Percentiles rank a stretch among this genome's conserved stretches.
These are phyloP conservation scores for Perca schrenkii DNA, from an alignment of 2,113 vertebrate species.

Conservation along the genomic window DNA sequence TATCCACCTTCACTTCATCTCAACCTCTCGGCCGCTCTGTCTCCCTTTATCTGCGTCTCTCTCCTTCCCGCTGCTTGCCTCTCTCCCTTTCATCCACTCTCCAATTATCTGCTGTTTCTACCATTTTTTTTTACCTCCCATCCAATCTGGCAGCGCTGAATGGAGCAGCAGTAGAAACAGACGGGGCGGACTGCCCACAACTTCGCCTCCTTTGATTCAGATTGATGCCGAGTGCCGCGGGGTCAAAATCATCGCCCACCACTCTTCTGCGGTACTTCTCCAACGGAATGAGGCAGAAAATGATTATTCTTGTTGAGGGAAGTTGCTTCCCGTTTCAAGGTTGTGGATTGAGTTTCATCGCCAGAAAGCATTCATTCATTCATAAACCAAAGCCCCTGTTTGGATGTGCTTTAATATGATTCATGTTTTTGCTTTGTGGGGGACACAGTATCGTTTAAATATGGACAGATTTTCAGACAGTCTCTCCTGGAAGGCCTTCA, in stretches of 20 bases:
- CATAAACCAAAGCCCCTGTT: neutral
- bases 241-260: conserved; percentile 34
- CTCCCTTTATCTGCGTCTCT: conserved; percentile 18
- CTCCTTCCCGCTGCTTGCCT: conserved; percentile 1
- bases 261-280: conserved; percentile 7
- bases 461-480: no score
- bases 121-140: neutral
- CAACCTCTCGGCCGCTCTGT: conserved; percentile 11
- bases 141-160: conserved; percentile 36
- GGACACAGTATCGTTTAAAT: neutral
- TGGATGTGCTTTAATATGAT: no score
- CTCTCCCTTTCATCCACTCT: conserved; percentile 38
- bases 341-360: neutral
- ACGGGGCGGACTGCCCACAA: conserved; percentile 37
- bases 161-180: conserved; percentile 24
- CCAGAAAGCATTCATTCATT: neutral
- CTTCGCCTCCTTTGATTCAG: conserved; percentile 50
- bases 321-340: conserved; percentile 18
- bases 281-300: conserved; percentile 19
- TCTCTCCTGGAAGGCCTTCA: neutral
- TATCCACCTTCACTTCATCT: conserved; percentile 1
- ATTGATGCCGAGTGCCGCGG: conserved; percentile 39
- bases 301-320: conserved; percentile 13
- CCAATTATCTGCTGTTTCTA: conserved; percentile 45
- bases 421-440: no score